These are phyloP conservation scores for Tachypleus tridentatus DNA, from an alignment of 1,140 invertebrate genomes.

Conservation along the genomic window DNA sequence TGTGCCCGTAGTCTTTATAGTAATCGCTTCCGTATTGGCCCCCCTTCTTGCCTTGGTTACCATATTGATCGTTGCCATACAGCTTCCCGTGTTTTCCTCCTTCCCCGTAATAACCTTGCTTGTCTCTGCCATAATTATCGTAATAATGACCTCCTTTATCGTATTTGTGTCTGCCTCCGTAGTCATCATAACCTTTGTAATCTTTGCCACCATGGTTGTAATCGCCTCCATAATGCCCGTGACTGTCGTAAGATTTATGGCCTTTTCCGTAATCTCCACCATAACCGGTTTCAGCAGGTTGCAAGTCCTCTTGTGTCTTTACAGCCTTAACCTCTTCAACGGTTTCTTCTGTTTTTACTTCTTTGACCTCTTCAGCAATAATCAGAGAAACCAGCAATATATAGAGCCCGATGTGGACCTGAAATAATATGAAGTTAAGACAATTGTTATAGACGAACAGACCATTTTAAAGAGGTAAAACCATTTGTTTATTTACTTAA, in stretches of 20 bases:
- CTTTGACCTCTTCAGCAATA: too few species aligned
- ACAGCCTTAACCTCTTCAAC: too few species aligned
- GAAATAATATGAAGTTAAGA: too few species aligned
- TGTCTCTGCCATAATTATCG: conserved; percentile 18
- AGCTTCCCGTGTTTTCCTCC: conserved; percentile 12
- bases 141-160: conserved; percentile 10
- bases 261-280: not conserved
- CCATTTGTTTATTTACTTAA: too few species aligned
- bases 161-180: conserved; percentile 13
- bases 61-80: conserved; percentile 11
- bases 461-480: too few species aligned
- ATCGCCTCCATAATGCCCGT: conserved; percentile 3
- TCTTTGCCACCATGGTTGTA: conserved; percentile 14
- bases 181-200: conserved; percentile 3
- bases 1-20: conserved; percentile 21
- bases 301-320: not conserved
- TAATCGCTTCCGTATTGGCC: conserved; percentile 14
- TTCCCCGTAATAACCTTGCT: conserved; percentile 11
- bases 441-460: too few species aligned
- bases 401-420: too few species aligned
- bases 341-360: too few species aligned
- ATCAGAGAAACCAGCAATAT: too few species aligned
- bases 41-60: conserved; percentile 15
- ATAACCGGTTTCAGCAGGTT: not conserved
- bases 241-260: not conserved